Conservation (phyloP, 2,888 invertebrate species). For the Mesoligia furuncula region DNA sequence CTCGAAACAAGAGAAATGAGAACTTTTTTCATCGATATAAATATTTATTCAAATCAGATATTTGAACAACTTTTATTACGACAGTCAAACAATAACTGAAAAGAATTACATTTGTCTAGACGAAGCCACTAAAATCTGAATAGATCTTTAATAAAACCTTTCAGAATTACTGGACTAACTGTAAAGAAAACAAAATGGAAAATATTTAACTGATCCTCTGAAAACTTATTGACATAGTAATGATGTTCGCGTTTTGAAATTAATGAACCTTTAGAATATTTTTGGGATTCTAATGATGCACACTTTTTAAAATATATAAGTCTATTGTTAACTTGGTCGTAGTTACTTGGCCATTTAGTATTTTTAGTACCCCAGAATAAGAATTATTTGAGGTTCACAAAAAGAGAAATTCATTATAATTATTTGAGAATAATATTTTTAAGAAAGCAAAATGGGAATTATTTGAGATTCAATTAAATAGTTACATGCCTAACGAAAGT, state of each 20-base stretch:
- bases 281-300: neutral
- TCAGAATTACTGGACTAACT: neutral
- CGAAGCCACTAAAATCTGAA: slow-evolving; percentile 10
- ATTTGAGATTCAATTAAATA: no score
- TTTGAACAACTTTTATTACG: neutral
- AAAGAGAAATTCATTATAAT: no score
- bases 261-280: neutral
- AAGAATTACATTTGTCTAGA: slow-evolving; percentile 18
- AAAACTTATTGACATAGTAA: neutral
- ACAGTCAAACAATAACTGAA: neutral
- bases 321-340: neutral
- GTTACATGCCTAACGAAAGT: neutral
- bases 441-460: neutral
- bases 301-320: neutral
- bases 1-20: neutral
- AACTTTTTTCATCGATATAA: neutral
- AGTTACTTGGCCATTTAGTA: neutral
- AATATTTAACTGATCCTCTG: neutral
- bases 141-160: neutral
- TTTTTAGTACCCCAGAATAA: no score
- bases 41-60: neutral
- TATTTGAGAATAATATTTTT: no score
- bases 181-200: neutral
- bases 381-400: no score
- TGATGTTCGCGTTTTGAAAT: neutral